Evolutionary conservation across 1,140 invertebrate species (phyloP), one percentile per base, ranked within the genome.

Genomic region (Ephestia elutella): DNA sequence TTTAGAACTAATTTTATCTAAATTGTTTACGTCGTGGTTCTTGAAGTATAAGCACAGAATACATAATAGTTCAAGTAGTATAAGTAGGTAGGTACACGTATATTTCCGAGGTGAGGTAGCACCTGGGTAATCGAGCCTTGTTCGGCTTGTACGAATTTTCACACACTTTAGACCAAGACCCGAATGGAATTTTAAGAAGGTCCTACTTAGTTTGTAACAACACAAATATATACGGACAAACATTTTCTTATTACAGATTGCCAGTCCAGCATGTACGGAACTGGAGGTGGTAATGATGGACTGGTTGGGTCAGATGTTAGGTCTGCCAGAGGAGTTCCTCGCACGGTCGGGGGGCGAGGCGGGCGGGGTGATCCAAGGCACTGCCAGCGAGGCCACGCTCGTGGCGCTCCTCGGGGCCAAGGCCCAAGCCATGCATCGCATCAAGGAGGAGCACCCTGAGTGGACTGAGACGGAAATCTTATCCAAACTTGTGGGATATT

Each of bases 211-310:
- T n/a, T n/a, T n/a, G n/a, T n/a, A n/a, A n/a, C n/a, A n/a, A n/a
- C n/a, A n/a, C n/a, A n/a, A n/a, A n/a, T n/a, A n/a, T n/a, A n/a
- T n/a, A n/a, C n/a, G n/a, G n/a, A n/a, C n/a, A n/a, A n/a, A n/a
- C n/a, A n/a, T n/a, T n/a, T n/a, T n/a, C n/a, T n/a, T n/a, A n/a
- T 77, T 89, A 19, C 71, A 97, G 97, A 96, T 97, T 54, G 93
- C 97, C 0, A 97, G 96, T 89, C 98, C 98, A 0, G 96, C 98
- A 1, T 99, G 98, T 77, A 99, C 98, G 0, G 98, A 99, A 82
- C 87, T 99, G 44, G 98, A 99, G 91, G 97, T 99, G 13, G 92
- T 97, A 11, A 98, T 98, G 93, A 86, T 99, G 75, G 97, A 99
- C 89, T 99, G 98, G 98, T 86, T 99, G 54, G 98, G 96, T 49